Evolutionary conservation across 2,888 invertebrate genomes (phyloP), one percentile per base, ranked within the genome.

Genomic region (Entomobrya proxima): DNA sequence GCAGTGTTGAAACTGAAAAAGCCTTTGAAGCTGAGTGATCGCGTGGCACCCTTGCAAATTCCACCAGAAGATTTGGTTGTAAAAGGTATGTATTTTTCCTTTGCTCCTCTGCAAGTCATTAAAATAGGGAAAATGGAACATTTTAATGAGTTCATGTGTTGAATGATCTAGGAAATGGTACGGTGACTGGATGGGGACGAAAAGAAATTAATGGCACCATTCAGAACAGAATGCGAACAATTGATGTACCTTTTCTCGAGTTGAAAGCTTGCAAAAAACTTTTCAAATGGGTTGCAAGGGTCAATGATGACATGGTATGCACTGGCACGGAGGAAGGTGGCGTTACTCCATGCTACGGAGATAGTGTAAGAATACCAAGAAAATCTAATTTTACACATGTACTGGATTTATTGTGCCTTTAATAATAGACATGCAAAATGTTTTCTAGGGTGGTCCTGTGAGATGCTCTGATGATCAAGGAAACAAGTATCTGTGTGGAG

Each of bases 311-410:
- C 47, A 86, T 86, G 86, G 74, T 83, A 1, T 86, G 86, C 18
- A 78, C 86, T 18, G 86, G 86, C 13, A 86, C 86, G 18, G 78
- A 79, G 21, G 86, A 86, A 13, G 86, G 86, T 27, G 86, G 86
- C 0, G 83, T 83, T 7, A 79, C 86, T 27, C 86, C 86, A 11
- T 86, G 86, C 35, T 82, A 86, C 76, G 80, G 76, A 2, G 86
- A 69, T 37, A 47, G 47, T 55, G 79, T 83, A 83, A 58, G 58
- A 30, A n/a, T 30, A n/a, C 21, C n/a, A n/a, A n/a, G 27, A 13
- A 67, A 18, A 21, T 1, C 4, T 18, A 18, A n/a, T n/a, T n/a
- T n/a, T n/a, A 67, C n/a, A n/a, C 37, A 32, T 64, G n/a, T 18
- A 55, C 55, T 4, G 35, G 21, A 35, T 18, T 9, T 32, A 18